Evolutionary conservation across 2,797 vertebrate species (phyloP).

Genomic region (Acanthopagrus latus): DNA sequence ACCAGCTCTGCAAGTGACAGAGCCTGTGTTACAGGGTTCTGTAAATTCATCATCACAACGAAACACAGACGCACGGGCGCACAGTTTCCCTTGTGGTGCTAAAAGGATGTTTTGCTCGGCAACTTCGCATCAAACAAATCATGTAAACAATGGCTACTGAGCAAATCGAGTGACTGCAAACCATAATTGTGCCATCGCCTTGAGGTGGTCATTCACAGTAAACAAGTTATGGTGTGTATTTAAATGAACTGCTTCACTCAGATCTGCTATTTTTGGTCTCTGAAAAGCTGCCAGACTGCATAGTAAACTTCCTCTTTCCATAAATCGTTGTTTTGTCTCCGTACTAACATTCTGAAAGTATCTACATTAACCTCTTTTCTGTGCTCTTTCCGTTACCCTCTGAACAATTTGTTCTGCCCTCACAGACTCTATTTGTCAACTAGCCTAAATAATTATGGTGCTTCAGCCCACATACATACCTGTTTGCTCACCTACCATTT

Average conservation of each 20-base stretch:
- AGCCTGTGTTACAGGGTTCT: conserved; percentile 30
- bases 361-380: conserved; percentile 44
- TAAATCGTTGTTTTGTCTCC: conserved; percentile 4
- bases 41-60: conserved; percentile 56
- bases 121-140: conserved; percentile 56
- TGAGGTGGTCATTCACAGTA: conserved; percentile 40
- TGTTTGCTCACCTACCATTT: conserved; percentile 58
- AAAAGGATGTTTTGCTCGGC: conserved; percentile 33
- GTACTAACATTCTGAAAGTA: conserved; percentile 27
- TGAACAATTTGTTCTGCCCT: conserved; percentile 56
- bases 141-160: conserved; percentile 28
- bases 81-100: conserved; percentile 20
- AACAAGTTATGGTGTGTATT: conserved; percentile 50
- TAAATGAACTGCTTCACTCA: conserved; percentile 37
- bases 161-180: conserved; percentile 44
- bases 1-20: conserved; percentile 25
- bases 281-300: conserved; percentile 20
- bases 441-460: conserved; percentile 62
- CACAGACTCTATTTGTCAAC: conserved; percentile 44
- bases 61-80: conserved; percentile 37
- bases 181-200: conserved; percentile 41
- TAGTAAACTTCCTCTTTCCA: conserved; percentile 28
- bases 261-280: conserved; percentile 20
- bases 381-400: conserved; percentile 35
- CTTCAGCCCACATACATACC: conserved; percentile 51